These are phyloP conservation scores for Glossosoma conforme DNA, from an alignment of 1,140 invertebrate genomes.

Conservation along the genomic window DNA sequence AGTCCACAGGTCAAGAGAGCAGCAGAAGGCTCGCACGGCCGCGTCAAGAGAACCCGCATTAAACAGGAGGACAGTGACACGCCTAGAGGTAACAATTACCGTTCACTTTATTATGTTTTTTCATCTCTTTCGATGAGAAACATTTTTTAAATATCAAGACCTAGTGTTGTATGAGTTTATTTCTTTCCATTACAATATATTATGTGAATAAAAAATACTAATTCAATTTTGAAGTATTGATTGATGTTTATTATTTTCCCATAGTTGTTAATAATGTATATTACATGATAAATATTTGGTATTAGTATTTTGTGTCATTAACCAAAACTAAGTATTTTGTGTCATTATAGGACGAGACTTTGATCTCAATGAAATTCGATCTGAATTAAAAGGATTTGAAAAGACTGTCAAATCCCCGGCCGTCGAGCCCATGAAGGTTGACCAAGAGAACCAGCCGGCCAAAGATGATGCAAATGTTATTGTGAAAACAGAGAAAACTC, in stretches of 20 bases:
- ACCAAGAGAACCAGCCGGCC: constrained; percentile 35
- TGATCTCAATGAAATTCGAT: constrained; percentile 77
- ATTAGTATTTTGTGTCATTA: too few relatives aligned
- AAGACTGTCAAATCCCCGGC: constrained; percentile 46
- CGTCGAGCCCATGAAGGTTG: constrained; percentile 40
- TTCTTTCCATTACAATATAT: neutral
- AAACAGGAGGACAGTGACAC: constrained; percentile 26
- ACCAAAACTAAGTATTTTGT: too few relatives aligned
- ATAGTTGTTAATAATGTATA: too few relatives aligned
- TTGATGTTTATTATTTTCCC: too few relatives aligned
- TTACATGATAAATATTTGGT: too few relatives aligned
- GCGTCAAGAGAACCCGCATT: constrained; percentile 23
- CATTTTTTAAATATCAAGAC: too few relatives aligned
- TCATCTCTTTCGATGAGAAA: neutral
- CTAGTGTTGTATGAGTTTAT: constrained; percentile 9
- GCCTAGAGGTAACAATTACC: constrained; percentile 23
- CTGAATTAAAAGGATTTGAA: constrained; percentile 74
- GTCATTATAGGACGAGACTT: constrained; percentile 59
- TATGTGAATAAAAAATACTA: too few relatives aligned
- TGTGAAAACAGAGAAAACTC: constrained; percentile 32
- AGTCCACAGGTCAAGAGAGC: constrained; percentile 24
- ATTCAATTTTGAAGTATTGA: too few relatives aligned
- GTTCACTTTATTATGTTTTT: too few relatives aligned
- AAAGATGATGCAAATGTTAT: constrained; percentile 36
- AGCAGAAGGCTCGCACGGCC: constrained; percentile 17